A percentile compares a stretch with the other conserved stretches of the same genome.
Conservation (phyloP, 2,888 invertebrate genomes). For the Monopis laevigella region DNA sequence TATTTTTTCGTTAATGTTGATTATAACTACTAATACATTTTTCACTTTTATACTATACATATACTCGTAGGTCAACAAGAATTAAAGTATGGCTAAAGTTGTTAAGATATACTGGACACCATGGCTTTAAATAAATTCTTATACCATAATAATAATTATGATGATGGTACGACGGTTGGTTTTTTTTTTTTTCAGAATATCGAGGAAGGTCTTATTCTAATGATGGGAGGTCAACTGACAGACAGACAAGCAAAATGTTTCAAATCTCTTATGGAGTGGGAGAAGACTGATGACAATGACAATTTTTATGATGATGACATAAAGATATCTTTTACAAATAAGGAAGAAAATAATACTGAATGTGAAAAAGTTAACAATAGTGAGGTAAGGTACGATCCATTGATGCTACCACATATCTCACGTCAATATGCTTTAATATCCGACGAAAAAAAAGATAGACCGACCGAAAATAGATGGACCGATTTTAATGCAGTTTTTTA, state of each 20-base stretch:
- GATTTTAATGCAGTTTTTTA: too few relatives aligned
- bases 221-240: slow-evolving; percentile 72
- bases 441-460: too few relatives aligned
- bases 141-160: not conserved
- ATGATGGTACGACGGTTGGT: not conserved
- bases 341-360: slow-evolving; percentile 20
- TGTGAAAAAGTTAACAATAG: slow-evolving; percentile 29
- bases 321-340: slow-evolving; percentile 35
- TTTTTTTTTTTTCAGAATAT: slow-evolving; percentile 44
- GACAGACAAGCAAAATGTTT: slow-evolving; percentile 56
- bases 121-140: not conserved
- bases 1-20: too few relatives aligned
- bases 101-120: too few relatives aligned
- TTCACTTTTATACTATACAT: too few relatives aligned
- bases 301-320: slow-evolving; percentile 49
- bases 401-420: too few relatives aligned
- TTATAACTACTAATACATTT: too few relatives aligned
- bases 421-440: too few relatives aligned
- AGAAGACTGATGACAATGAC: slow-evolving; percentile 45
- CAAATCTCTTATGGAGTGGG: slow-evolving; percentile 60
- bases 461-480: too few relatives aligned
- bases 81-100: too few relatives aligned
- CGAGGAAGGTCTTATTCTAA: slow-evolving; percentile 63
- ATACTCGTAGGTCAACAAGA: too few relatives aligned
- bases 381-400: slow-evolving; percentile 26